Percentiles rank a stretch among this genome's conserved stretches.
phyloP scores from a whole-genome alignment of 1,140 invertebrate species.

The Periplaneta americana region DNA sequence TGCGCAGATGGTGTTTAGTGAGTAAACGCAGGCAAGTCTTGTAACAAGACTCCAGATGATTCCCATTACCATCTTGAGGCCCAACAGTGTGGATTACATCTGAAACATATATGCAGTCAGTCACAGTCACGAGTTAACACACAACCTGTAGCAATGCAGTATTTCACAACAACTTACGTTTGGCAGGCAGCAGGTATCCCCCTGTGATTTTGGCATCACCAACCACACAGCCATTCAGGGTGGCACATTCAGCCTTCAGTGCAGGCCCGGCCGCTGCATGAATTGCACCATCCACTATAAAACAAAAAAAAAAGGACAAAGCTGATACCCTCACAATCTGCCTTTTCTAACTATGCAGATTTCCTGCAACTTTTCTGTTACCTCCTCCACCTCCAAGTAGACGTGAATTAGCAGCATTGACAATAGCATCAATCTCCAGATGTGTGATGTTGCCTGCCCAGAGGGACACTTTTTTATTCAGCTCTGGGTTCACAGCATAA shows the following conservation, averaged over 20 bases:
- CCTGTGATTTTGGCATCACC: constrained; percentile 79
- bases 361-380: constrained; percentile 21
- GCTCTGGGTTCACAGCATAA: constrained; percentile 30
- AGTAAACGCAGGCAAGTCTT: constrained; percentile 54
- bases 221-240: constrained; percentile 63
- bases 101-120: constrained; percentile 41
- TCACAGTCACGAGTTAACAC: neutral
- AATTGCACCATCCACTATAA: constrained; percentile 77
- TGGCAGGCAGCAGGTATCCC: constrained; percentile 72
- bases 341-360: neutral
- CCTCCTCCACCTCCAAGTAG: constrained; percentile 78
- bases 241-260: constrained; percentile 64
- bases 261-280: constrained; percentile 65
- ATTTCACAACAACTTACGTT: constrained; percentile 45
- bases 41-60: constrained; percentile 63
- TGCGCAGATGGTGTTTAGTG: constrained; percentile 52
- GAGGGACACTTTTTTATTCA: constrained; percentile 59
- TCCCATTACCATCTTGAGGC: constrained; percentile 63
- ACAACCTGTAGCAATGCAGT: neutral
- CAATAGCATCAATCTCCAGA: constrained; percentile 84
- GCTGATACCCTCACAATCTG: neutral
- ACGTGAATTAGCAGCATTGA: constrained; percentile 83
- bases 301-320: neutral
- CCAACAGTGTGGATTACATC: constrained; percentile 82
- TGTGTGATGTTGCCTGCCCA: constrained; percentile 81